A percentile compares a stretch with the other conserved stretches of the same genome.
phyloP scores from a whole-genome alignment of 2,797 vertebrate genomes.

The Molossus alvarezi region DNA sequence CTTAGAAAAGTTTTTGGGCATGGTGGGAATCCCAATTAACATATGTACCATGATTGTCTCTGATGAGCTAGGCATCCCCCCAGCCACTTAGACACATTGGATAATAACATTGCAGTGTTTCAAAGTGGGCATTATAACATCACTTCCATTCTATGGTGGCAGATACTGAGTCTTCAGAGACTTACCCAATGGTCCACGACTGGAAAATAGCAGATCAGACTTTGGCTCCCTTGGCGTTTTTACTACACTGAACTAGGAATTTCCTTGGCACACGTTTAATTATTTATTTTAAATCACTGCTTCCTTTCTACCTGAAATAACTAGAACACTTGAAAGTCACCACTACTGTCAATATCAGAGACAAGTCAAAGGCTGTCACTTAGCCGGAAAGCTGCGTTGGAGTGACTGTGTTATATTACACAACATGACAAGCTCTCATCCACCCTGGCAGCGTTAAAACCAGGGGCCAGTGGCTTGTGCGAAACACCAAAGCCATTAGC shows the following conservation, averaged over 20 bases:
- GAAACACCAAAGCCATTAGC: constrained; percentile 82
- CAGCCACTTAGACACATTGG: background rate
- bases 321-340: constrained; percentile 82
- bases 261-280: constrained; percentile 75
- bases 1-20: constrained; percentile 23
- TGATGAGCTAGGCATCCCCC: background rate
- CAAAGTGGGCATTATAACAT: background rate
- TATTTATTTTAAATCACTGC: constrained; percentile 73
- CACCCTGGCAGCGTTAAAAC: constrained; percentile 75
- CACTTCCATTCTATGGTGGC: constrained; percentile 37
- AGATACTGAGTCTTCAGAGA: constrained; percentile 41
- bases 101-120: constrained; percentile 35
- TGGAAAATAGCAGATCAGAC: constrained; percentile 32
- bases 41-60: background rate
- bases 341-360: constrained; percentile 81
- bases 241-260: constrained; percentile 40
- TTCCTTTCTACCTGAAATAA: constrained; percentile 79
- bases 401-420: constrained; percentile 82
- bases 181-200: background rate
- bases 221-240: constrained; percentile 32
- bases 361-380: constrained; percentile 82
- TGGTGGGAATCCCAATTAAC: constrained; percentile 26
- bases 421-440: constrained; percentile 82
- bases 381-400: constrained; percentile 80
- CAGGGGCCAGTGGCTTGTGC: constrained; percentile 75